phyloP scores from a whole-genome alignment of 2,888 invertebrate genomes.

The Pristionchus maxplancki region DNA sequence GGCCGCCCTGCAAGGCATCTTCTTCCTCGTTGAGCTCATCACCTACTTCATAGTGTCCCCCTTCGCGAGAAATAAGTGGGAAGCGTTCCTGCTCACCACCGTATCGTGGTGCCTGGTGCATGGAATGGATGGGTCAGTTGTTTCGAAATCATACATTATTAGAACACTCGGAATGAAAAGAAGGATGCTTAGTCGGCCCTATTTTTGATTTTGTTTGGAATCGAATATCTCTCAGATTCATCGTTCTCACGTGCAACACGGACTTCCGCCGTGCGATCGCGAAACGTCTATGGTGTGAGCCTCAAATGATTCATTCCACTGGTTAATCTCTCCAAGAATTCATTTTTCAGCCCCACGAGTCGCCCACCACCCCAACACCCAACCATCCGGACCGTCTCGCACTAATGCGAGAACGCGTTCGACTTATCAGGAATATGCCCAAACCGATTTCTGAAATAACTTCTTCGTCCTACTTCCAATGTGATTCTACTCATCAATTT shows the following conservation, averaged over 20 bases:
- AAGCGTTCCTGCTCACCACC: slow-evolving; percentile 54
- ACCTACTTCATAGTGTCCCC: slow-evolving; percentile 57
- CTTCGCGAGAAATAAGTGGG: slow-evolving; percentile 52
- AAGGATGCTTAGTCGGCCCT: too few relatives aligned
- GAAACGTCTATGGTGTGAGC: not conserved
- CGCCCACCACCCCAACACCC: not conserved
- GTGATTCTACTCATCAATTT: not conserved
- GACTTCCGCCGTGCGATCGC: not conserved
- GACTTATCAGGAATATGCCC: not conserved
- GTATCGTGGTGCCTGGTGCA: slow-evolving; percentile 58
- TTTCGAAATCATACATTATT: too few relatives aligned
- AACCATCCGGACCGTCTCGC: not conserved
- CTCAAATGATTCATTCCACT: not conserved
- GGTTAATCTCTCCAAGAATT: not conserved
- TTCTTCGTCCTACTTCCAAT: not conserved
- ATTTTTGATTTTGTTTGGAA: too few relatives aligned
- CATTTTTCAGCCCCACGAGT: not conserved
- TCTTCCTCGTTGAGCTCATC: slow-evolving; percentile 58
- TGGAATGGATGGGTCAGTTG: slow-evolving; percentile 55
- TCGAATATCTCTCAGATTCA: not conserved
- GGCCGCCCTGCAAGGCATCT: slow-evolving; percentile 55
- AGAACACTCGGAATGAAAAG: too few relatives aligned
- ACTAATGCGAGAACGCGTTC: not conserved
- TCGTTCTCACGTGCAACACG: slow-evolving; percentile 4
- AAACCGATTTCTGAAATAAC: not conserved